phyloP scores from a whole-genome alignment of 1,140 invertebrate species.

The Pissodes strobi region DNA sequence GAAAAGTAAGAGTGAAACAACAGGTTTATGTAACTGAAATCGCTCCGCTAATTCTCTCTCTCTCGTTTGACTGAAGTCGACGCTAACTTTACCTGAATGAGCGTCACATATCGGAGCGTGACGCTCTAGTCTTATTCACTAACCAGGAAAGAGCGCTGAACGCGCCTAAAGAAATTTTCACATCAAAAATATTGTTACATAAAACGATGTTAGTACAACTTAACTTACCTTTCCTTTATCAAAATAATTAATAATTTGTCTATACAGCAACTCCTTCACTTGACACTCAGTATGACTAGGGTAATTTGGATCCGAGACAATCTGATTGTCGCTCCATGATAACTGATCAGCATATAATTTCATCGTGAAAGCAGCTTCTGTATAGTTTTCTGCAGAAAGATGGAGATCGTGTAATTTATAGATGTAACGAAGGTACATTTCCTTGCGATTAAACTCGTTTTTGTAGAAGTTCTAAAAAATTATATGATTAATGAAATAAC shows the following conservation, averaged over 20 bases:
- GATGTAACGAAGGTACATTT: slow-evolving; percentile 96
- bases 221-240: slow-evolving; percentile 84
- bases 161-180: too few relatives aligned
- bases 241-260: slow-evolving; percentile 91
- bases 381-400: slow-evolving; percentile 90
- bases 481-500: slow-evolving; percentile 40
- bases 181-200: too few relatives aligned
- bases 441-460: slow-evolving; percentile 91
- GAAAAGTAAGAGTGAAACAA: too few relatives aligned
- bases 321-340: slow-evolving; percentile 77
- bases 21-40: too few relatives aligned
- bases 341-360: slow-evolving; percentile 91
- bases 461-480: slow-evolving; percentile 95
- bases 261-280: slow-evolving; percentile 91
- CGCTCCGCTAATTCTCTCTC: too few relatives aligned
- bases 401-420: slow-evolving; percentile 96
- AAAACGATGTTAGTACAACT: too few relatives aligned
- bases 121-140: too few relatives aligned
- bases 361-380: slow-evolving; percentile 95
- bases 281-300: slow-evolving; percentile 82
- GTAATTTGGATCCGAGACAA: slow-evolving; percentile 68
- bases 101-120: too few relatives aligned
- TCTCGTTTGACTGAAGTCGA: too few relatives aligned
- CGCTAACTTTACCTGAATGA: too few relatives aligned
- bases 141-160: too few relatives aligned